Evolutionary conservation across 2,113 vertebrate species (phyloP).

Genomic region (Callospermophilus lateralis): DNA sequence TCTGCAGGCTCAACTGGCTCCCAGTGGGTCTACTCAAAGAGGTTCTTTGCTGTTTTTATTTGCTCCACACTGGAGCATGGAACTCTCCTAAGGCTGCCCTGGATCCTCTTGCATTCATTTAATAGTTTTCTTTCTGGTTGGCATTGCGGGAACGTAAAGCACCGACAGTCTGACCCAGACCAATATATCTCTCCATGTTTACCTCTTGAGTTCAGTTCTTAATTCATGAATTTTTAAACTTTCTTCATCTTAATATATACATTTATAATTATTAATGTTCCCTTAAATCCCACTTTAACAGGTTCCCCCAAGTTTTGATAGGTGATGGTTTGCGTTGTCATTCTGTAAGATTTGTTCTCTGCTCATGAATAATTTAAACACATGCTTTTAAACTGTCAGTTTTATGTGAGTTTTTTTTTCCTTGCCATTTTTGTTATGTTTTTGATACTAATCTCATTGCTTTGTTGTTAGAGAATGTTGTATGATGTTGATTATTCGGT

Average conservation of each 20-base stretch:
- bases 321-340: conserved; percentile 21
- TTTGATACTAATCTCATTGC: conserved; percentile 8
- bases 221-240: conserved; percentile 69
- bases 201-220: conserved; percentile 45
- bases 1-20: too few species aligned
- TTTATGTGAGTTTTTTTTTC: neutral
- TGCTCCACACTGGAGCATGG: neutral
- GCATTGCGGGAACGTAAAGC: neutral
- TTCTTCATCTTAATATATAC: conserved; percentile 41
- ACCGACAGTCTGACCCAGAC: neutral
- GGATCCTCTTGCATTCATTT: neutral
- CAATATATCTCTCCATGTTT: neutral
- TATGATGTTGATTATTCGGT: neutral
- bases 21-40: neutral
- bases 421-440: neutral
- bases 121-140: neutral
- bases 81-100: neutral
- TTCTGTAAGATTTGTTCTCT: conserved; percentile 59
- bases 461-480: neutral
- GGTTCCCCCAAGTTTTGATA: conserved; percentile 32
- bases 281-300: neutral
- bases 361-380: conserved; percentile 69
- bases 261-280: conserved; percentile 33
- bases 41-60: neutral
- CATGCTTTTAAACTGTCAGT: conserved; percentile 47